phyloP scores from a whole-genome alignment of 2,113 vertebrate genomes.

The Pseudonaja textilis region DNA sequence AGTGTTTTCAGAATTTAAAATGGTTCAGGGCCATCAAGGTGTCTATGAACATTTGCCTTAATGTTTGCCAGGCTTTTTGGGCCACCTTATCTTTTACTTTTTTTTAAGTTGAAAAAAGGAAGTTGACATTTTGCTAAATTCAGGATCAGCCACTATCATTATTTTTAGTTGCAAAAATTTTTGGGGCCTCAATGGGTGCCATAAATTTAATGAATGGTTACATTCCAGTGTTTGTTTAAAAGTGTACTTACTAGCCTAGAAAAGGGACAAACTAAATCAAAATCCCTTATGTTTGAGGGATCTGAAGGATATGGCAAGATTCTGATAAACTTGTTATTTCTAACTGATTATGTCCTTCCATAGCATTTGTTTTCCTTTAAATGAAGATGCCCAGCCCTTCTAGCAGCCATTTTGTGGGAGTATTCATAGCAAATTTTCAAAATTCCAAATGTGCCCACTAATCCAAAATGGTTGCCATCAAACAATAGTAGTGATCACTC shows the following conservation, averaged over 20 bases:
- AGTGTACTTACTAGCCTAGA: not conserved
- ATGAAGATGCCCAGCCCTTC: not conserved
- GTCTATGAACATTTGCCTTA: not conserved
- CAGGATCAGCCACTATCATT: not conserved
- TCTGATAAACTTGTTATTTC: not conserved
- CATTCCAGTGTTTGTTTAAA: not conserved
- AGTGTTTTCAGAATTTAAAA: not conserved
- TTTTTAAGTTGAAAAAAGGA: not conserved
- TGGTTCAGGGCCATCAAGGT: not conserved
- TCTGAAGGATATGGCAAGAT: not conserved
- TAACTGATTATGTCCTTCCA: not conserved
- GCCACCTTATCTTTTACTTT: not conserved
- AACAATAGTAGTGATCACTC: not conserved
- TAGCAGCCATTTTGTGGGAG: not conserved
- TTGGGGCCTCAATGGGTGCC: not conserved
- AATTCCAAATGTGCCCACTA: not conserved
- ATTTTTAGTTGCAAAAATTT: not conserved
- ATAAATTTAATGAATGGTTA: not conserved
- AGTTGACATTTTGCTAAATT: not conserved
- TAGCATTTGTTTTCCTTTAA: not conserved
- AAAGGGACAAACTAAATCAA: not conserved
- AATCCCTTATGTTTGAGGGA: not conserved
- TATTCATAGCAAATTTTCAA: not conserved
- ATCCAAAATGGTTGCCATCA: not conserved
- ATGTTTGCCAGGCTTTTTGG: not conserved